Base-by-base conservation (phyloP, 2,888 invertebrate genomes). In the Xanthia icteritia region DNA sequence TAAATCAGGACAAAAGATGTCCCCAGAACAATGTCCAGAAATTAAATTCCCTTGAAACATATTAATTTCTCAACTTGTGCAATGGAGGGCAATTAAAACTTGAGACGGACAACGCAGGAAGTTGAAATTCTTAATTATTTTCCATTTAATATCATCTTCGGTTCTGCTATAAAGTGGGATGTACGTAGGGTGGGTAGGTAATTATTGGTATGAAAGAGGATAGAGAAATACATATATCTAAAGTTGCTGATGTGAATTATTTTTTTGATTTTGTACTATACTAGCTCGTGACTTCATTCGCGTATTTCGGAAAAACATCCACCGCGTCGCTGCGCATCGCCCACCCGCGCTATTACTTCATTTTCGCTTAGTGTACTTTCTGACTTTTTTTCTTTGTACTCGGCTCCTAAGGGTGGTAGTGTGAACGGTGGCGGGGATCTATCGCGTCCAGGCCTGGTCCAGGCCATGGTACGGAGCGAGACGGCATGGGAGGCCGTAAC, bases 11-110 rank as follows among this genome's bases (percentile, higher is more conserved):
- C 86, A 86, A 85, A 83, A 83, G 83, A 83, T 86, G 82, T 88
- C 84, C 85, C 85, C 85, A 82, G 88, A 90, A 91, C 89, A 91
- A 89, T 91, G 91, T 91, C 89, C 88, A 89, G 89, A 92, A 86
- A 91, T 90, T 90, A 91, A 92, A 92, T 90, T 91, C 89, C 87
- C 89, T 89, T 88, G 90, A 91, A 92, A 92, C 93, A 94, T 94
- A 95, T 94, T 95, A 95, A 95, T 95, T 93, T 95, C 92, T 90
- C 92, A 94, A 93, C 91, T 94, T 90, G 90, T 92, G 91, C 93
- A 92, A 93, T 92, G 91, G 92, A 92, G 92, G 94, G 92, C 94
- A 95, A 95, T 95, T 95, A 94, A 94, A 95, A 95, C 92, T 95
- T 95, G 82, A 85, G 88, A 90, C 90, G 89, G 89, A 92, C 92